These are phyloP conservation scores for Hirundichthys speculiger DNA, from an alignment of 2,113 vertebrate genomes.

Conservation along the genomic window DNA sequence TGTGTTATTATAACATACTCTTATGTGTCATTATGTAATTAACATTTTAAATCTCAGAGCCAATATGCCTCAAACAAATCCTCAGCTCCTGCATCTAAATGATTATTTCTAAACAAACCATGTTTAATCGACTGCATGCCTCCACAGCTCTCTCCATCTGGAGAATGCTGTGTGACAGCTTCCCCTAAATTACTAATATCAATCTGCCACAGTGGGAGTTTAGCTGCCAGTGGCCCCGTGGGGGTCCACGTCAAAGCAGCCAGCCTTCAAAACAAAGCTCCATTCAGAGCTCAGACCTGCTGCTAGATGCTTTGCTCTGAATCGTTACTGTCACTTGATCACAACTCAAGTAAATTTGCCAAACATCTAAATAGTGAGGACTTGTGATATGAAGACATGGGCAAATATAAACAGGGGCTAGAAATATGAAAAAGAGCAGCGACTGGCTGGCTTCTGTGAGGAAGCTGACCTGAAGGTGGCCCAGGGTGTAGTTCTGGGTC, in stretches of 20 bases:
- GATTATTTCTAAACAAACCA: slow-evolving; percentile 79
- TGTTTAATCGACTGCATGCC: slow-evolving; percentile 75
- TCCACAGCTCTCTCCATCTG: slow-evolving; percentile 73
- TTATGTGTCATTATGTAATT: slow-evolving; percentile 47
- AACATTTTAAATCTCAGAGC: slow-evolving; percentile 66
- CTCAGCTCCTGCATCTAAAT: slow-evolving; percentile 68
- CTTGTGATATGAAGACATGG: background rate
- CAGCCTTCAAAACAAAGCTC: slow-evolving; percentile 69
- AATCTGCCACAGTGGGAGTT: slow-evolving; percentile 79
- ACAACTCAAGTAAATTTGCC: slow-evolving; percentile 19
- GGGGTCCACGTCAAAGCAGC: slow-evolving; percentile 70
- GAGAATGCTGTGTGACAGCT: slow-evolving; percentile 76
- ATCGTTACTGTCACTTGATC: slow-evolving; percentile 28
- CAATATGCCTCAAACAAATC: slow-evolving; percentile 66
- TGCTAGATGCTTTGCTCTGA: slow-evolving; percentile 14
- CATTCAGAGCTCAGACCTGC: slow-evolving; percentile 53
- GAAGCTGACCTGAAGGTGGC: slow-evolving; percentile 35
- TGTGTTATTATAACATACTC: slow-evolving; percentile 38
- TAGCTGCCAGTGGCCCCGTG: slow-evolving; percentile 73
- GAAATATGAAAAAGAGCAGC: background rate
- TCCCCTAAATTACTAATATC: slow-evolving; percentile 81
- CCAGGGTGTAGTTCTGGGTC: slow-evolving; percentile 53
- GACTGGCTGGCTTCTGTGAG: slow-evolving; percentile 9
- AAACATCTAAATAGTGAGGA: slow-evolving; percentile 4
- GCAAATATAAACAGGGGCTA: background rate